phyloP scores from a whole-genome alignment of 2,888 invertebrate genomes.

The Nymphalis urticae region DNA sequence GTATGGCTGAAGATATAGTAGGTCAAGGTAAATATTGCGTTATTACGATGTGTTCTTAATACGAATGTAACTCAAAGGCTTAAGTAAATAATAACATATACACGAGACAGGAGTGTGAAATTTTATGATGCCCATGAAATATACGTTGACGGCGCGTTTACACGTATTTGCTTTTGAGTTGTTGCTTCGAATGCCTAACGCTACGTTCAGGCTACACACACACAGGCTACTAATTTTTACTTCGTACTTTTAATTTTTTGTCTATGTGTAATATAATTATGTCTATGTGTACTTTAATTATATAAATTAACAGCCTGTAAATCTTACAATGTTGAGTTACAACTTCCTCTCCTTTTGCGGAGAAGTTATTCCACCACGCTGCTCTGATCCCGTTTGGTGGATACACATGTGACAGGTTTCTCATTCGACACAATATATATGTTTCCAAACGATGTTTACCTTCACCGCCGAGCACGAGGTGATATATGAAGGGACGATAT shows the following conservation, averaged over 20 bases:
- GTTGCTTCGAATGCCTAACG: neutral
- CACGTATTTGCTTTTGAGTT: conserved; percentile 6
- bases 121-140: conserved; percentile 18
- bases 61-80: conserved; percentile 5
- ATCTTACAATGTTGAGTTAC: too few species aligned
- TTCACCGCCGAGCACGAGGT: too few species aligned
- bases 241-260: neutral
- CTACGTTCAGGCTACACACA: too few species aligned
- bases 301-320: neutral
- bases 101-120: conserved; percentile 11
- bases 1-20: neutral
- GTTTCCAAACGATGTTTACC: too few species aligned
- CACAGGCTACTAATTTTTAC: too few species aligned
- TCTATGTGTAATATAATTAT: neutral
- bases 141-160: conserved; percentile 7
- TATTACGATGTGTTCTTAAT: conserved; percentile 1
- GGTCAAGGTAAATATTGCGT: neutral
- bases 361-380: too few species aligned
- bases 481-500: too few species aligned
- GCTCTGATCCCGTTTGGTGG: too few species aligned
- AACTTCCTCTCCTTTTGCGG: too few species aligned
- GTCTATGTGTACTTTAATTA: neutral
- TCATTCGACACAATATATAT: too few species aligned
- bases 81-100: conserved; percentile 7
- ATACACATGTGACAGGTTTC: too few species aligned